These are phyloP conservation scores for Campoplex nolae DNA, from an alignment of 2,888 invertebrate genomes.

Conservation along the genomic window DNA sequence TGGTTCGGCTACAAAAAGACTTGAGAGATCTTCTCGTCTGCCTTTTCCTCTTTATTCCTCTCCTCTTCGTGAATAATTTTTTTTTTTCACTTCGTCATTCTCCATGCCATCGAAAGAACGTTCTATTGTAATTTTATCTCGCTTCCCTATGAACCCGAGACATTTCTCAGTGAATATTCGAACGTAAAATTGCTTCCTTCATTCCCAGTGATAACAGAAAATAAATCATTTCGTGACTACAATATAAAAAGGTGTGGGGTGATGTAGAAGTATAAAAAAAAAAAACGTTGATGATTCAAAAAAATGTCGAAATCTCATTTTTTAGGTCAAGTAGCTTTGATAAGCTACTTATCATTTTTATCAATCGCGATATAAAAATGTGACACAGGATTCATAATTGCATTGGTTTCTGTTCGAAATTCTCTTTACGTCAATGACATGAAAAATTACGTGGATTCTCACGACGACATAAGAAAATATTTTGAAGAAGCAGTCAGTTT, in stretches of 20 bases:
- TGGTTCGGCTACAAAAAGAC: conserved; percentile 48
- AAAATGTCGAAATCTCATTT: too few relatives aligned
- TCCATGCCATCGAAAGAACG: background rate
- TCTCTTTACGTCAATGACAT: background rate
- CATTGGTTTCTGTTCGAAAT: background rate
- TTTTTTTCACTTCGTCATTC: background rate
- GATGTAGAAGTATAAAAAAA: background rate
- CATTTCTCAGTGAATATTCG: background rate
- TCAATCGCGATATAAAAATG: background rate
- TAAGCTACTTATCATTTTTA: background rate
- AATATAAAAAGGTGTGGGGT: background rate
- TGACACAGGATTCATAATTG: background rate
- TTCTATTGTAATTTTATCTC: conserved; percentile 7
- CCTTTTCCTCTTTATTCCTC: conserved; percentile 11
- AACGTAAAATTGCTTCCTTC: background rate
- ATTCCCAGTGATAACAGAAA: background rate
- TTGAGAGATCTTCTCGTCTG: conserved; percentile 43
- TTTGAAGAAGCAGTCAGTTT: too few relatives aligned
- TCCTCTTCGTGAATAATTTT: conserved; percentile 13
- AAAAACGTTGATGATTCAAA: too few relatives aligned
- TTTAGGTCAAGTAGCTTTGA: too few relatives aligned
- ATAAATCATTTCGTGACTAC: background rate
- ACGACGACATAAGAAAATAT: background rate
- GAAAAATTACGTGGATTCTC: background rate
- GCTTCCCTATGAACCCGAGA: background rate